Evolutionary conservation across 2,797 vertebrate species (phyloP), one percentile per base, ranked within the genome.

Genomic region (Kryptolebias ocellatus): DNA sequence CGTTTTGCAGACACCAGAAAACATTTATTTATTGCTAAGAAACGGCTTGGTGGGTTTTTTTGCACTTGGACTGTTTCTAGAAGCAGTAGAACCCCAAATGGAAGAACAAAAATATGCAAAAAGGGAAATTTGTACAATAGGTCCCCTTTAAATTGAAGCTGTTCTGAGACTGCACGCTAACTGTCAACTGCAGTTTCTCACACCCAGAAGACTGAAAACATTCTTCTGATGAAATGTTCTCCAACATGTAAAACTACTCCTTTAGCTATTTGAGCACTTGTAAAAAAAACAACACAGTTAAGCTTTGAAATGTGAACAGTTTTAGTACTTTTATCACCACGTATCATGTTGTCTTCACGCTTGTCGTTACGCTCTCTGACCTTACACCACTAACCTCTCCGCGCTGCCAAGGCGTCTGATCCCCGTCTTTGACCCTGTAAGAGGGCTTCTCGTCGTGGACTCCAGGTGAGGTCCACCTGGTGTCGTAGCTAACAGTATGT

Each of bases 381-480:
- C 20, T 61, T 47, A 44, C 79, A 67, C 70, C 54, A 28, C 73
- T 75, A 68, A 70, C 76, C 54, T 76, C 61, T 53, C 64, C 54
- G 6, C 66, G 72, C 80, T 84, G 80, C 83, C 74, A 76, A 59
- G 62, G 70, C 24, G 18, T 67, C 62, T 28, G 52, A 55, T 87
- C 83, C 70, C 74, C 70, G 71, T 55, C 70, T 61, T 70, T 56
- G 54, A 69, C 78, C 74, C 73, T 53, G 57, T 60, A 44, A 61
- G 66, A 81, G 76, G 76, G 78, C 72, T 83, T 73, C 65, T 69
- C 9, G 51, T 81, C 37, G 42, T 55, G 62, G 80, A 73, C 78
- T 70, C 60, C 55, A 12, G 74, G 74, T 67, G 79, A 82, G 46
- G 76, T 76, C 64, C 70, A 27, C 72, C 61, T 55, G 14, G 47